Evolutionary conservation across 1,140 invertebrate genomes (phyloP).

Genomic region (Drosophila azteca): DNA sequence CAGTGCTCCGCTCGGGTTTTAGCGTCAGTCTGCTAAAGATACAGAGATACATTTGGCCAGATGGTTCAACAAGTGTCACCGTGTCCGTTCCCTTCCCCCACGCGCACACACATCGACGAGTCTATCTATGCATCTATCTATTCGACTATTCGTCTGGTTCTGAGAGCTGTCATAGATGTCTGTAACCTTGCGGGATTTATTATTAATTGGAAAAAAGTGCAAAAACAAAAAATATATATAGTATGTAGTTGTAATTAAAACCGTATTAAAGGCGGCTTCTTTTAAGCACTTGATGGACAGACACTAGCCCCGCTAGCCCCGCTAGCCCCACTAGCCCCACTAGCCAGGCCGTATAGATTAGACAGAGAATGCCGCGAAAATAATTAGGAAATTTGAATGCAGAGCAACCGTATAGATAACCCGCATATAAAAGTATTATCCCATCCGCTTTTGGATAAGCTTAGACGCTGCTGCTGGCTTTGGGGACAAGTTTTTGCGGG

Average conservation of each 20-base stretch:
- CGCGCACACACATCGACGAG: background rate
- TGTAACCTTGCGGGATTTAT: constrained; percentile 54
- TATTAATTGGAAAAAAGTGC: constrained; percentile 57
- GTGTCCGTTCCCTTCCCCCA: background rate
- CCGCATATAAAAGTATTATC: constrained; percentile 32
- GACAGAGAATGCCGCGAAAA: constrained; percentile 28
- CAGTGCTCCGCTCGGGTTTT: constrained; percentile 16
- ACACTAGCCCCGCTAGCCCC: no score
- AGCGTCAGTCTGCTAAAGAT: constrained; percentile 33
- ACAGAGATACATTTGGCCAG: constrained; percentile 13
- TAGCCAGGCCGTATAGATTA: constrained; percentile 10
- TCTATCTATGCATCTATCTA: background rate
- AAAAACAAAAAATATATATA: constrained; percentile 14
- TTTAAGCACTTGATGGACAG: constrained; percentile 38
- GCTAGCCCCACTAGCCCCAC: no score
- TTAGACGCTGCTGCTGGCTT: background rate
- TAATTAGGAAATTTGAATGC: constrained; percentile 37
- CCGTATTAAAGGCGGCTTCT: constrained; percentile 42
- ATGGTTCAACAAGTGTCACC: constrained; percentile 24
- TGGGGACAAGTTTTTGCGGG: no score
- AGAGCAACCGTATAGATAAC: constrained; percentile 5
- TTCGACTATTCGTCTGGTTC: background rate
- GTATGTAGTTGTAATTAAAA: constrained; percentile 57
- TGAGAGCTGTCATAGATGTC: constrained; percentile 19
- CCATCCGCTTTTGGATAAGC: constrained; percentile 7